Base-by-base conservation (phyloP, 2,797 vertebrate genomes). In the Menidia menidia region DNA sequence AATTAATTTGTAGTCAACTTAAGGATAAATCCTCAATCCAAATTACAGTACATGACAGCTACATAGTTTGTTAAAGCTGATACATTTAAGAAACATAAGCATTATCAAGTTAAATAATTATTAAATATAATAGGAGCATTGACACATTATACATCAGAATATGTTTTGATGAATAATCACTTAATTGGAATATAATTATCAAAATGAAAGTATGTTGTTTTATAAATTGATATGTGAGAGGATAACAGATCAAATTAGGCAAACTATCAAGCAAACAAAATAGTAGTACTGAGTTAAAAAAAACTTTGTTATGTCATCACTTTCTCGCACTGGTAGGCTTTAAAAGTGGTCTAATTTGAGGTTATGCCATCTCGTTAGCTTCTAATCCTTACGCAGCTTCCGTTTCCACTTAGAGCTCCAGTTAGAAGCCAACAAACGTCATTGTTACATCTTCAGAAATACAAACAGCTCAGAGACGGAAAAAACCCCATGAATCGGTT, bases 311-410 rank as follows among this genome's bases (percentile, higher is more conserved):
- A 59, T 73, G 75, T 14, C 9, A 13, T 54, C 15, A 2, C 64
- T 55, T 65, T 70, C 7, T 63, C 30, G 43, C 35, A 42, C 48
- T 50, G 44, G 32, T 13, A 50, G 32, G 63, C 31, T 71, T 10
- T 39, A 52, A 61, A 58, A 53, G 56, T 52, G 50, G 52, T 18
- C 47, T 73, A 35, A 70, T 71, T 78, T 51, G 4, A 47, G 51
- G 30, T 60, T 55, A 53, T 14, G 12, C 9, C 62, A 43, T 39
- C 13, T 65, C 68, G 56, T 81, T 58, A 81, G 69, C 80, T 57
- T 56, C 71, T 82, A 59, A 80, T 66, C 57, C 59, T 7, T 1
- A 25, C 60, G 67, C 68, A 55, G 68, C 74, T 68, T 71, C 62
- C 1, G 14, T 48, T 71, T 67, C 61, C 76, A 51, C 47, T 50